Evolutionary conservation across 2,888 invertebrate species (phyloP), one percentile per base, ranked within the genome.

Genomic region (Agrenia bidenticulata): DNA sequence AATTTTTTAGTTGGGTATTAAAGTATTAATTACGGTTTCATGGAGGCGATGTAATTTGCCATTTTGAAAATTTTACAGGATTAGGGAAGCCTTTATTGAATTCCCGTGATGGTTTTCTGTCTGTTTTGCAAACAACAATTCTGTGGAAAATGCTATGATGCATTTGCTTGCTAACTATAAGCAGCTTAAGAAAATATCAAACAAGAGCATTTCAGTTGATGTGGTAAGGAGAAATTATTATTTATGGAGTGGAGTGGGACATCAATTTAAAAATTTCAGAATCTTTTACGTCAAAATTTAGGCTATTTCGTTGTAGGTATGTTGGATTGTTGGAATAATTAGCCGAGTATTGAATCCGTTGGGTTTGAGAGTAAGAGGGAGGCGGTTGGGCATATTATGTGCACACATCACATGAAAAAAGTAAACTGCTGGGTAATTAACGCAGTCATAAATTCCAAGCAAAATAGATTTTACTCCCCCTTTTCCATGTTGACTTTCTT

Each of bases 381-480:
- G 19, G 45, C 15, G 15, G 45, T 15, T 45, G 5, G 15, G n/a
- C n/a, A 45, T 32, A 32, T 32, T 9, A 15, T 9, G 45, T 45
- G 7, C 9, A 51, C 51, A 51, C 51, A 51, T 51, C 7, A 51
- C 5, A 51, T 45, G 45, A 37, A 57, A 57, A 55, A 13, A 39
- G 26, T 27, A 27, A 57, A 57, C 9, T 49, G 45, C 21, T 45
- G 70, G 68, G 72, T 72, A 74, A 74, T 74, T 74, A 74, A 72
- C 67, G 65, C 65, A 72, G 74, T 68, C 72, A 68, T 74, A 74
- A 74, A 74, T 74, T 71, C 68, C 67, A 64, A 67, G 57, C 64
- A 67, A 70, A 73, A 74, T 74, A 72, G 72, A 72, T 74, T 65
- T 72, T 72, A 69, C 74, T 74, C 72, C 70, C 70, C 74, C 74